Percentiles rank a stretch among this genome's conserved stretches.
Evolutionary conservation across 2,888 invertebrate species (phyloP).

Genomic region (Lasioglossum oenotherae): DNA sequence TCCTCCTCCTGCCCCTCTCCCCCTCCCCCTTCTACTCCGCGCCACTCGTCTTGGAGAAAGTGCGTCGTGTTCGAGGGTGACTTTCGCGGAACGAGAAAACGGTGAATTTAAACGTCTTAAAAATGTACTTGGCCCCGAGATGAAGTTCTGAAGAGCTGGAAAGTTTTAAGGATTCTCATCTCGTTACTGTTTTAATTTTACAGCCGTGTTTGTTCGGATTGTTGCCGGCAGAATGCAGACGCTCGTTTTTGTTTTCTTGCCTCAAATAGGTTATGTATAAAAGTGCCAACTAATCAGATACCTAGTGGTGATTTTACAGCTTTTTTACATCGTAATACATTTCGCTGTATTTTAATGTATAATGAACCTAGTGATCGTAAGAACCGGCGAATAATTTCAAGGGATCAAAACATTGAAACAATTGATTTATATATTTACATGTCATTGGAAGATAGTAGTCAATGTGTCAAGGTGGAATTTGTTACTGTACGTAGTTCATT

Average conservation of each 20-base stretch:
- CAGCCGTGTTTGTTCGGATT: neutral
- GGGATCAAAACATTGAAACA: too few species aligned
- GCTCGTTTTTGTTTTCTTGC: neutral
- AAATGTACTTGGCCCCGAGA: neutral
- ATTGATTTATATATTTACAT: too few species aligned
- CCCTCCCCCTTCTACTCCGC: neutral
- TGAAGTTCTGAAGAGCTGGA: neutral
- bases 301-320: neutral
- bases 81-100: conserved; percentile 1
- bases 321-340: neutral
- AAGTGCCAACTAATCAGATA: neutral
- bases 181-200: conserved; percentile 6
- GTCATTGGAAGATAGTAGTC: too few species aligned
- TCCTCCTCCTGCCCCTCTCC: neutral
- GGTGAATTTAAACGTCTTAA: conserved; percentile 5
- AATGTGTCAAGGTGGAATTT: too few species aligned
- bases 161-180: neutral
- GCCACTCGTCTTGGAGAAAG: neutral
- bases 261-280: neutral
- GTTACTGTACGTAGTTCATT: too few species aligned
- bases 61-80: conserved; percentile 7
- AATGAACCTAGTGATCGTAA: too few species aligned
- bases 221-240: neutral
- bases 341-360: neutral
- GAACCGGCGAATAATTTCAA: too few species aligned